Conservation (phyloP, 2,797 vertebrate genomes). For the Sebastes reedi region DNA sequence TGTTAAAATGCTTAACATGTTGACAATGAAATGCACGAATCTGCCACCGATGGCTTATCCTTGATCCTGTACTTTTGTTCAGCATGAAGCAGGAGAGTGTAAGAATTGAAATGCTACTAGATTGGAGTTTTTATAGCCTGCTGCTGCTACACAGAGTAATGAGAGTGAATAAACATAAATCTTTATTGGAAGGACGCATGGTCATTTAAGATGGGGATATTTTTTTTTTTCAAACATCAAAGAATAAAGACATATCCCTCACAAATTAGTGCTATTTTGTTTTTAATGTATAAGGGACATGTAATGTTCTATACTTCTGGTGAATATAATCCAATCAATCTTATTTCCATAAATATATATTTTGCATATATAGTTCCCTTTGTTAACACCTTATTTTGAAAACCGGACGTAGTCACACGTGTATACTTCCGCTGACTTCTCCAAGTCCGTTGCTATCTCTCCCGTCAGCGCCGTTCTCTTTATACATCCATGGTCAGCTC, state of each 20-base stretch:
- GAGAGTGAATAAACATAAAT: slow-evolving; percentile 30
- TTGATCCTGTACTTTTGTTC: slow-evolving; percentile 27
- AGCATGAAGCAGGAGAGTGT: neutral
- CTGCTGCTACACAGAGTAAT: slow-evolving; percentile 9
- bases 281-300: no score
- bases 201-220: slow-evolving; percentile 31
- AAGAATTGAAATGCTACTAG: slow-evolving; percentile 15
- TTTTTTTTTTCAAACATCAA: neutral
- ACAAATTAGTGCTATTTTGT: no score
- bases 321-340: no score
- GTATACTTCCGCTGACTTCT: no score
- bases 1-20: slow-evolving; percentile 9
- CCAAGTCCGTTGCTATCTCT: accelerated
- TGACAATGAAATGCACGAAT: slow-evolving; percentile 17
- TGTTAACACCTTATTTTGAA: no score
- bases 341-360: no score
- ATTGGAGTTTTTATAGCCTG: slow-evolving; percentile 25
- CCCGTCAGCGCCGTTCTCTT: no score
- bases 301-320: accelerated
- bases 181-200: slow-evolving; percentile 24
- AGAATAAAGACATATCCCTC: no score
- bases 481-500: no score
- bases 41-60: slow-evolving; percentile 15
- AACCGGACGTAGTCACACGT: no score
- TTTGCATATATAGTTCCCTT: accelerated